Conservation (phyloP, 2,797 vertebrate species). For the Cossypha dichroa region DNA sequence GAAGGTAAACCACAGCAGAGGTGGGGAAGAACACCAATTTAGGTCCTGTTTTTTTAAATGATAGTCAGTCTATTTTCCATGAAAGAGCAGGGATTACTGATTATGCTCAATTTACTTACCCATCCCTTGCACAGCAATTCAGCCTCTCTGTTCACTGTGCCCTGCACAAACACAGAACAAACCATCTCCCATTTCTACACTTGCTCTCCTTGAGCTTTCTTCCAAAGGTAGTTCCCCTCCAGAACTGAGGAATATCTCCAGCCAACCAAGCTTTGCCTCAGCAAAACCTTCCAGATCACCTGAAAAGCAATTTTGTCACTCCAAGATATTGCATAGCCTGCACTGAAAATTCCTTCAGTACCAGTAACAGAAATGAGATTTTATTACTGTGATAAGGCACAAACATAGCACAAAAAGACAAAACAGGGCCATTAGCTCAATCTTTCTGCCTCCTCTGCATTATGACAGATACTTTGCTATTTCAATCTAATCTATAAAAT, state of each 20-base stretch:
- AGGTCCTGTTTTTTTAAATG: background rate
- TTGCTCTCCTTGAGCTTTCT: background rate
- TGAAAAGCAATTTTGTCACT: background rate
- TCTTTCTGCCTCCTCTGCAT: background rate
- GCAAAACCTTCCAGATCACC: background rate
- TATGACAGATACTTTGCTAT: background rate
- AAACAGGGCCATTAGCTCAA: background rate
- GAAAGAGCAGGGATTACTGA: background rate
- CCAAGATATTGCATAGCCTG: background rate
- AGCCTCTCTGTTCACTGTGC: background rate
- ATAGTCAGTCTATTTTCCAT: background rate
- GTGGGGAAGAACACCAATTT: no score
- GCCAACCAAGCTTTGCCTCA: background rate
- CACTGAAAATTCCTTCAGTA: background rate
- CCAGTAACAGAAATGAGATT: background rate
- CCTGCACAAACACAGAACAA: background rate
- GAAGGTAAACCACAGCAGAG: background rate
- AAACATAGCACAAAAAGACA: background rate
- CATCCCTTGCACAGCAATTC: fast-evolving
- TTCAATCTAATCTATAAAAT: background rate
- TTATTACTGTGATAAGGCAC: background rate
- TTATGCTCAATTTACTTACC: fast-evolving
- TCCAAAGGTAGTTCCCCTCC: background rate
- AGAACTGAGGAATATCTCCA: background rate
- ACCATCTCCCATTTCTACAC: fast-evolving